Base-by-base conservation (phyloP, 1,140 invertebrate species). In the Bombus superbus region DNA sequence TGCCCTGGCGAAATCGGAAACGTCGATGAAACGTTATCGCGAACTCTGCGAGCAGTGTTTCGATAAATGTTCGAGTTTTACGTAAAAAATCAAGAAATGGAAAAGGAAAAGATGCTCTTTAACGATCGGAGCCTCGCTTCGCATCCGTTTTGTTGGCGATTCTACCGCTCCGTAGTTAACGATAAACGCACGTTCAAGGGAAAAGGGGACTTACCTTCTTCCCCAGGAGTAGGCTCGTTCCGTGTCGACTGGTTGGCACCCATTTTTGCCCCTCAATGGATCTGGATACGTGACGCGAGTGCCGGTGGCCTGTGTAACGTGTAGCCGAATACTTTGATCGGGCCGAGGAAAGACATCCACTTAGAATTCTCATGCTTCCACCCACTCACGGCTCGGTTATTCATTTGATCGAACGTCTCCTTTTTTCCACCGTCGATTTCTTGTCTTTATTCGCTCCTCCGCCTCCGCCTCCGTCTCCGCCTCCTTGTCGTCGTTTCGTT, bases 211-310 rank as follows among this genome's bases (percentile, higher is more conserved):
- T 94, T 81, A 95, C 94, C 94, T 93, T 95, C 94, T 75, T 95
- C 94, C 25, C 94, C 94, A 25, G 93, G 92, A 57, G 87, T 93
- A 69, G 94, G 94, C 69, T 92, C 79, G 81, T 90, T 93, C 71
- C 94, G 88, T 44, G 90, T 90, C 64, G 94, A 95, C 79, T 95
- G 94, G 83, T 93, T 94, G 79, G 93, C 94, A 77, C 94, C 94
- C 94, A 95, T 95, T 89, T 92, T 92, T 68, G 78, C 57, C 82
- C 40, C 75, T 90, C 81, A 88, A 85, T 90, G 75, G 81, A 86
- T 87, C 72, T 88, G 59, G 68, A 85, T 83, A 90, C 85, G 79
- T 72, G 86, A 87, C 76, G 73, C 81, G 79, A 83, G 78, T 76
- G 81, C 35, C 64, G 88, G 72, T 62, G 69, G 77, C 38, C 88